These are phyloP conservation scores for Hemaris fuciformis DNA, from an alignment of 2,888 invertebrate genomes.

Conservation along the genomic window DNA sequence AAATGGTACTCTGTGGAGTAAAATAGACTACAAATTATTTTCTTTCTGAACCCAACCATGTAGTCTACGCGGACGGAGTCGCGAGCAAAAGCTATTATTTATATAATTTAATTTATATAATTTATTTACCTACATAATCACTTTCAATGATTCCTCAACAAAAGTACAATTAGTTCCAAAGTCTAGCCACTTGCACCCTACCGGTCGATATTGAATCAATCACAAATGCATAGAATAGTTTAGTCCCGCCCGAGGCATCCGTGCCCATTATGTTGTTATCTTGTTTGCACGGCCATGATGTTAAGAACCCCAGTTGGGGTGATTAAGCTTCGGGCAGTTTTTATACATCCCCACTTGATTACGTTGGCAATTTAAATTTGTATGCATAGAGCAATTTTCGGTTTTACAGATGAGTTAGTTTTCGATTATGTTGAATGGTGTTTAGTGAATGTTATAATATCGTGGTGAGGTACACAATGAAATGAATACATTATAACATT, in stretches of 20 bases:
- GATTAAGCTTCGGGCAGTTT: constrained; percentile 9
- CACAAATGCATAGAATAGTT: constrained; percentile 71
- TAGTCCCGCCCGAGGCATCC: constrained; percentile 38
- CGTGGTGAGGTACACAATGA: no score
- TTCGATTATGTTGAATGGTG: neutral
- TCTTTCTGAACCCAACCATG: no score
- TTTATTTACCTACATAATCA: no score
- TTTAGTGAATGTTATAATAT: neutral
- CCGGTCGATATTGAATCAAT: constrained; percentile 54
- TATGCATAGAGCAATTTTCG: neutral
- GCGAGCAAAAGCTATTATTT: no score
- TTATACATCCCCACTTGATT: neutral
- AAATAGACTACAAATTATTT: no score
- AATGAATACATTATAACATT: no score
- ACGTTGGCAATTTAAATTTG: neutral
- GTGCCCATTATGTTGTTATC: constrained; percentile 18
- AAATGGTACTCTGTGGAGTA: no score
- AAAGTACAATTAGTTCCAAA: neutral
- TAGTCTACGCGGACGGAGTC: no score
- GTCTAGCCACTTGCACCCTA: neutral
- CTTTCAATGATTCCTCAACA: no score
- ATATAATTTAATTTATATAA: no score
- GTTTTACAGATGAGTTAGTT: neutral
- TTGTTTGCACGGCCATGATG: constrained; percentile 14
- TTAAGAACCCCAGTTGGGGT: constrained; percentile 7